These are phyloP conservation scores for Eucidaris tribuloides DNA, from an alignment of 35 echinoderm and acorn worm species.

Conservation along the genomic window DNA sequence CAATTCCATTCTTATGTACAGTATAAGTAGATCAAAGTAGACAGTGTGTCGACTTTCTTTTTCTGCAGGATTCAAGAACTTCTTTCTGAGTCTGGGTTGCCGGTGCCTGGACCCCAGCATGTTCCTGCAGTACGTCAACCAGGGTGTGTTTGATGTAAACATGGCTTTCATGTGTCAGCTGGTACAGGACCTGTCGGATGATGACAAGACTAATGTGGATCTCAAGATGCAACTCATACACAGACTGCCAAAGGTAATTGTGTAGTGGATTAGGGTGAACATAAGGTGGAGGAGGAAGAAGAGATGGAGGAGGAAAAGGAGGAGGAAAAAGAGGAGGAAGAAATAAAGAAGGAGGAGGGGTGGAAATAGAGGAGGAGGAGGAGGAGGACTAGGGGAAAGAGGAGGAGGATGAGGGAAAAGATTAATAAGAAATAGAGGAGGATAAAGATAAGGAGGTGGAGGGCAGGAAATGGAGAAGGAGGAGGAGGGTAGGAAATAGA, in stretches of 20 bases:
- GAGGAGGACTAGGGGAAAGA: neutral
- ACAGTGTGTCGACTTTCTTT: neutral
- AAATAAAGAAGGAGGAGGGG: neutral
- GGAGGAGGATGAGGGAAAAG: neutral
- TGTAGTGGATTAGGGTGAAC: neutral
- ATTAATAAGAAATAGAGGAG: neutral
- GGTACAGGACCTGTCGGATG: constrained; percentile 42
- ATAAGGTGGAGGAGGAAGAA: neutral
- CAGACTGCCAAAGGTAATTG: constrained; percentile 41
- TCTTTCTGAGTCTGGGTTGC: constrained; percentile 35
- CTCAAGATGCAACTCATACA: constrained; percentile 50
- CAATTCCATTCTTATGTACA: too few species aligned
- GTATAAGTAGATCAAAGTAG: too few species aligned
- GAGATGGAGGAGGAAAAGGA: neutral
- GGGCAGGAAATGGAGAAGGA: neutral
- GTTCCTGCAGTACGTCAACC: constrained; percentile 58
- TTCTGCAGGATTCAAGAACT: constrained; percentile 36
- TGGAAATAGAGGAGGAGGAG: neutral
- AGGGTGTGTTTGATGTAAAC: constrained; percentile 36
- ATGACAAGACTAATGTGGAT: constrained; percentile 22
- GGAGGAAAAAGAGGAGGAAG: neutral
- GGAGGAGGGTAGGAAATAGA: neutral
- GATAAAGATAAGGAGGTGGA: too few species aligned
- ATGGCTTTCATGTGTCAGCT: constrained; percentile 39
- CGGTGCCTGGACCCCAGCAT: constrained; percentile 45